Conservation (phyloP, 2,113 vertebrate species). For the Bambusicola thoracicus region DNA sequence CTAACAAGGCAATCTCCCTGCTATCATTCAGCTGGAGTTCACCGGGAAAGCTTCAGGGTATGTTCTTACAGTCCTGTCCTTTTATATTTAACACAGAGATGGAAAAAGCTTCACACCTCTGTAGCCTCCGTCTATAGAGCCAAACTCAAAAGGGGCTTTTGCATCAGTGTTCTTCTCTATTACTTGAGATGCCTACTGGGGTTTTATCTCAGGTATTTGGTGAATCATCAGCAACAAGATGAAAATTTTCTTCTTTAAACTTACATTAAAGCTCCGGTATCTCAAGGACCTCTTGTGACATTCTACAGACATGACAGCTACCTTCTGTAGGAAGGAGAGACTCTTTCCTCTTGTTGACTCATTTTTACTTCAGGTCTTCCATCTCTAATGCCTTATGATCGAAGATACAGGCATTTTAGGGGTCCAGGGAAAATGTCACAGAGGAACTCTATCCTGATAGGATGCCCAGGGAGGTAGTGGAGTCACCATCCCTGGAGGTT, state of each 20-base stretch:
- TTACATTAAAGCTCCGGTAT: background rate
- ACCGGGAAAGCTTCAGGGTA: background rate
- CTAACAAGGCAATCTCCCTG: background rate
- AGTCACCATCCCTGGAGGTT: no score
- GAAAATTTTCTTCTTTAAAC: background rate
- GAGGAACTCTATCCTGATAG: no score
- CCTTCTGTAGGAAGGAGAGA: background rate
- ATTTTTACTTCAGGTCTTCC: background rate
- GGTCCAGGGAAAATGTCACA: background rate
- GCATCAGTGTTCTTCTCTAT: background rate
- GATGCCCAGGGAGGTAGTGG: no score
- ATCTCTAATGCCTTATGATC: background rate
- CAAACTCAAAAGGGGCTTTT: background rate
- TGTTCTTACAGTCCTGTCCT: background rate
- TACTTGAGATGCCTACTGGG: background rate
- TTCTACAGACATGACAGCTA: background rate
- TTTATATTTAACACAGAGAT: background rate
- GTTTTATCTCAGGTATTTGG: background rate
- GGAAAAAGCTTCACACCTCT: background rate
- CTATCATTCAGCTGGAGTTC: background rate
- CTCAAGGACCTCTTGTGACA: background rate
- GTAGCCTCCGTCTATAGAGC: background rate
- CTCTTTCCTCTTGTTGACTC: background rate
- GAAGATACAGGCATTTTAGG: background rate
- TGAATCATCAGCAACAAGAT: background rate